Conservation (phyloP, 1,140 invertebrate genomes). For the Zelostemma sp. region DNA sequence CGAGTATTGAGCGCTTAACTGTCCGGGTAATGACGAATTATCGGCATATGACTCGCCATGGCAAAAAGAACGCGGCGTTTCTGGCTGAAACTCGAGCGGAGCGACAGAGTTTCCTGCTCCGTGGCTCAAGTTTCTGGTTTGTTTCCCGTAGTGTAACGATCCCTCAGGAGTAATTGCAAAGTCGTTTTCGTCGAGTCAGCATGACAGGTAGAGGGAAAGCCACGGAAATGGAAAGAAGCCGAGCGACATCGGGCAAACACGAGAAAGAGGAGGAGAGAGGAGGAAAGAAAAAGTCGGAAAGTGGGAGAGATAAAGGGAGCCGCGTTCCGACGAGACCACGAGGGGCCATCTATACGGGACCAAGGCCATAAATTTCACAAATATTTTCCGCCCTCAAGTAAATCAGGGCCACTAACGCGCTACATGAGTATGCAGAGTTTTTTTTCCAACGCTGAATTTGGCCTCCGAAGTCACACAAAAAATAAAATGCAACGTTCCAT, state of each 20-base stretch:
- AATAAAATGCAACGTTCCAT: too few relatives aligned
- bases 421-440: background rate
- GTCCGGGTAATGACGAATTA: background rate
- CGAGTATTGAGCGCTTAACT: background rate
- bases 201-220: conserved; percentile 29
- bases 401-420: conserved; percentile 41
- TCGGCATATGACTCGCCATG: background rate
- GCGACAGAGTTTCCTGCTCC: background rate
- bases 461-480: too few relatives aligned
- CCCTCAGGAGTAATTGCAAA: conserved; percentile 61
- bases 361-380: conserved; percentile 52
- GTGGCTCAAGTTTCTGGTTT: conserved; percentile 43
- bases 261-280: background rate
- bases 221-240: conserved; percentile 9
- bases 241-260: conserved; percentile 2
- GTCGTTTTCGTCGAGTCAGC: conserved; percentile 61
- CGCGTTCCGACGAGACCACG: conserved; percentile 23
- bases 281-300: background rate
- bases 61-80: background rate
- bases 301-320: conserved; percentile 33
- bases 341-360: conserved; percentile 40
- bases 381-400: conserved; percentile 57
- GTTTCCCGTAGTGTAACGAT: conserved; percentile 60
- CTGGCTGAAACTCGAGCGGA: background rate
- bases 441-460: background rate